Base-by-base conservation (phyloP, 1,140 invertebrate species). In the Tetragonula clypearis region DNA sequence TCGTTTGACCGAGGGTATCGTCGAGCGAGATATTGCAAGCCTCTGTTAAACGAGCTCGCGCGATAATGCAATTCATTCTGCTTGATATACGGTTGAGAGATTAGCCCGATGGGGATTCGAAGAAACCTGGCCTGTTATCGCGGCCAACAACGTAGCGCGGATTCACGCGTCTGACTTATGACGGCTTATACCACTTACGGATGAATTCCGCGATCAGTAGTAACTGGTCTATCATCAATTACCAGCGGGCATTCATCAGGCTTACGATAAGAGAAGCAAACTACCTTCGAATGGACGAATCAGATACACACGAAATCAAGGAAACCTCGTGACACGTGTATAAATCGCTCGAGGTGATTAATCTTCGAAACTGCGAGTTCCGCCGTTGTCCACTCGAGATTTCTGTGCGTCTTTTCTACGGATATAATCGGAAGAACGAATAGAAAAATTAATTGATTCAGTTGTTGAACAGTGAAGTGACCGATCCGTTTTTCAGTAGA, bases 21-120 rank as follows among this genome's bases (percentile, higher is more conserved):
- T 21, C 66, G 53, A 8, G 1, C 35, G 62, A 53, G 82, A 84
- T 76, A 71, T 19, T 55, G 41, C 66, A 56, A 69, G 35, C 60
- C 58, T 23, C 9, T 15, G 72, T 19, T 58, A 21, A 58, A 53
- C 66, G 53, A 8, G 30, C 30, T 30, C 30, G 30, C 30, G 30
- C 62, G 56, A 60, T 84, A 82, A 82, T 66, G 66, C 65, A n/a
- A 71, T 84, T 79, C 66, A 62, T 84, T 84, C 41, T 15, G 62
- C 12, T n/a, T 60, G 76, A 84, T 79, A 26, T 60, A 84, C 49
- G 49, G 26, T n/a, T 14, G 21, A 8, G 26, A 71, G 75, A 79
- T 84, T 79, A 79, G 9, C 19, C 23, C n/a, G 76, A 55, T 79
- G 41, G 49, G 77, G 55, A 73, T 56, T n/a, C 60, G 68, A 84